A percentile compares a stretch with the other conserved stretches of the same genome.
phyloP scores from a whole-genome alignment of 2,888 invertebrate genomes.

The Pyrocoelia pectoralis region DNA sequence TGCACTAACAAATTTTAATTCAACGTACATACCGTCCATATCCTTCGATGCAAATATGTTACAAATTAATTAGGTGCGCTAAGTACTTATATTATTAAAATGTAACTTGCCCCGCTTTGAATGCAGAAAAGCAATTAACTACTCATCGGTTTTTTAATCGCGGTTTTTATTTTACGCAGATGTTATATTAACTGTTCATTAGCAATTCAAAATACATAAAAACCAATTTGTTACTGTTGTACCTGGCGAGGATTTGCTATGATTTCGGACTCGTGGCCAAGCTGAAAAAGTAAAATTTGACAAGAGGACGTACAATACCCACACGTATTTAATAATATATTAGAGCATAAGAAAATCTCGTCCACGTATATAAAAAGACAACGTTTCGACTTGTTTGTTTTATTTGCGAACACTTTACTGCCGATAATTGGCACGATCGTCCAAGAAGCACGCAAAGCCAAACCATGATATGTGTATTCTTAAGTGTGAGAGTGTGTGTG shows the following conservation, averaged over 20 bases:
- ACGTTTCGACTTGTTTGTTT: conserved; percentile 48
- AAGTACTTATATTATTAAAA: neutral
- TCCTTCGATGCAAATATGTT: conserved; percentile 30
- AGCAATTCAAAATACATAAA: no score
- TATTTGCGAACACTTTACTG: conserved; percentile 52
- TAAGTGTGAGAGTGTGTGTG: conserved; percentile 15
- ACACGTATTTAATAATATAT: conserved; percentile 46
- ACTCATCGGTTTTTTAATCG: neutral
- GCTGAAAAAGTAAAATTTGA: no score
- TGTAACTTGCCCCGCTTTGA: neutral
- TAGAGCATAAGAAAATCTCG: conserved; percentile 41
- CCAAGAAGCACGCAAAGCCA: conserved; percentile 50
- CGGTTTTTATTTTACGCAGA: neutral
- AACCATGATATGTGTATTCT: conserved; percentile 35
- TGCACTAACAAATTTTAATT: conserved; percentile 43
- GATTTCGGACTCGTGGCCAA: no score
- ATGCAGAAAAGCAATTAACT: neutral
- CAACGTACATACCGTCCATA: conserved; percentile 24
- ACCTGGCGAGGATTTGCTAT: no score
- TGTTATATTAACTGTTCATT: neutral
- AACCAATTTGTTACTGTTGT: no score
- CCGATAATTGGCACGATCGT: conserved; percentile 55
- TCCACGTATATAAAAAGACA: conserved; percentile 47
- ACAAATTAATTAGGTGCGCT: conserved; percentile 30
- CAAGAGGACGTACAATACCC: conserved; percentile 3